Conservation (phyloP, 2,888 invertebrate genomes). For the Drosophila prostipennis region DNA sequence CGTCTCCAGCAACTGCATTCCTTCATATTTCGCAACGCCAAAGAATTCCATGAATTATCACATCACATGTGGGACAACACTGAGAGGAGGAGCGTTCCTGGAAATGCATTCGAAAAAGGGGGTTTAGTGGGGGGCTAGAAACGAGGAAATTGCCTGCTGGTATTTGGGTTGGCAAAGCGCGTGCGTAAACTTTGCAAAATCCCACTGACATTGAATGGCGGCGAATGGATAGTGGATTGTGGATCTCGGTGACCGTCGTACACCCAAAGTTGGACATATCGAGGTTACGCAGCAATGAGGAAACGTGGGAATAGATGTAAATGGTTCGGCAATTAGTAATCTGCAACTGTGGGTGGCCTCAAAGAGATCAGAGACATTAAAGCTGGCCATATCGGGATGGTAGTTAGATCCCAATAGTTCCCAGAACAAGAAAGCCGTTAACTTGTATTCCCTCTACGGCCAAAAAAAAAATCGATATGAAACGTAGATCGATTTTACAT, state of each 20-base stretch:
- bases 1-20: conserved; percentile 62
- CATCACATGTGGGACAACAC: conserved; percentile 42
- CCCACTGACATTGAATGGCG: conserved; percentile 45
- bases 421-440: neutral
- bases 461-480: too few species aligned
- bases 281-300: conserved; percentile 37
- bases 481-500: too few species aligned
- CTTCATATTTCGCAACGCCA: conserved; percentile 72
- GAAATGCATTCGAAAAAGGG: conserved; percentile 43
- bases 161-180: conserved; percentile 73
- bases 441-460: neutral
- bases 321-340: conserved; percentile 3
- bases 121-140: neutral
- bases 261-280: conserved; percentile 49
- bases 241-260: conserved; percentile 9
- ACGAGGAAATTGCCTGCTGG: conserved; percentile 50
- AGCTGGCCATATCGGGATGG: neutral
- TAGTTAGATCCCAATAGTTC: neutral
- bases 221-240: neutral
- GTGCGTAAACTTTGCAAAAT: conserved; percentile 66
- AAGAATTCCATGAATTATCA: conserved; percentile 63
- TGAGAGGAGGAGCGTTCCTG: conserved; percentile 45
- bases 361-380: neutral
- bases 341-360: conserved; percentile 11
- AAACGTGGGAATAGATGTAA: conserved; percentile 15